These are phyloP conservation scores for Hemiprocne comata DNA, from an alignment of 2,113 vertebrate genomes.

Conservation along the genomic window DNA sequence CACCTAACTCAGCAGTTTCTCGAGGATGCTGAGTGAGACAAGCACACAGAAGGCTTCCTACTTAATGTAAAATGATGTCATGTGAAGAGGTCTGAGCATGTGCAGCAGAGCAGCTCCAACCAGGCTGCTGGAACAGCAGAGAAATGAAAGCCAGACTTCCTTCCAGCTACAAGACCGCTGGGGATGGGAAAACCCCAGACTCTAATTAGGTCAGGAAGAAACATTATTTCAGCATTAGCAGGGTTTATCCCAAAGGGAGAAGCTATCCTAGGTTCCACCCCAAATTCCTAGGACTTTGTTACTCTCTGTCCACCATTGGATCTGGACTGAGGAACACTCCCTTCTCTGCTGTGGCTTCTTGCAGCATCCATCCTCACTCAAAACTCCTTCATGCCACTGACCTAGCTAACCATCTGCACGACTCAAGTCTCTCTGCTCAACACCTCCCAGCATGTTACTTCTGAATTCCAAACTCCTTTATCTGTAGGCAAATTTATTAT, in stretches of 20 bases:
- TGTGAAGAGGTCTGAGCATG: slow-evolving; percentile 41
- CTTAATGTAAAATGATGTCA: slow-evolving; percentile 43
- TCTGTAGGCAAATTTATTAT: background rate
- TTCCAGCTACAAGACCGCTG: slow-evolving; percentile 21
- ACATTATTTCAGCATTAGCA: slow-evolving; percentile 66
- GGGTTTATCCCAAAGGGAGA: slow-evolving; percentile 65
- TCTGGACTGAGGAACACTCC: background rate
- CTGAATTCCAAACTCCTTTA: background rate
- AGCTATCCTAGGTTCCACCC: slow-evolving; percentile 50
- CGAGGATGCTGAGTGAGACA: background rate
- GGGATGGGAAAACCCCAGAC: slow-evolving; percentile 64
- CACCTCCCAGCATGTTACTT: background rate
- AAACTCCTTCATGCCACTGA: background rate
- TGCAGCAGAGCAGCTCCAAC: background rate
- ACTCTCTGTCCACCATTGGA: background rate
- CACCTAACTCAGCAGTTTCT: background rate
- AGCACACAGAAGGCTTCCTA: background rate
- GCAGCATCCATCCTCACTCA: background rate
- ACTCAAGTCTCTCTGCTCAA: background rate
- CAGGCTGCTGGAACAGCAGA: slow-evolving; percentile 28
- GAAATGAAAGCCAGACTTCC: slow-evolving; percentile 71
- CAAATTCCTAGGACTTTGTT: slow-evolving; percentile 31
- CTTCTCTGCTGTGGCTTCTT: background rate
- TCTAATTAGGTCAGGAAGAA: slow-evolving; percentile 63
- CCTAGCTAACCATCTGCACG: background rate